phyloP scores from a whole-genome alignment of 2,113 vertebrate genomes.

The Synodontis membranacea region DNA sequence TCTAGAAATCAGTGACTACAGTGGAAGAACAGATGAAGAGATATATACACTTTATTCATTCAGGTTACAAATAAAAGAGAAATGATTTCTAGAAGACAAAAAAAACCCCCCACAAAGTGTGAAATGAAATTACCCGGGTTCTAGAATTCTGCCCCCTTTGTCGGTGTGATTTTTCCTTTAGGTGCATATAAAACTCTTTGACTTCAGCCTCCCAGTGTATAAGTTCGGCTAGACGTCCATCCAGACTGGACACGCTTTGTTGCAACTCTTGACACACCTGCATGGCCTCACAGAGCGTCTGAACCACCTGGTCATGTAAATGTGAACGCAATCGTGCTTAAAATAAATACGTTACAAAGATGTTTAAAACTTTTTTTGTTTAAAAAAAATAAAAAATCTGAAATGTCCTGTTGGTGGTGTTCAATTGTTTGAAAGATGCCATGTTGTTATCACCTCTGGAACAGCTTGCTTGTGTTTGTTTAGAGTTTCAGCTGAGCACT shows the following conservation, averaged over 20 bases:
- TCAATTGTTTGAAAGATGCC: neutral
- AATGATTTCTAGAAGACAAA: neutral
- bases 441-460: constrained; percentile 64
- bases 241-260: constrained; percentile 67
- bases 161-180: constrained; percentile 59
- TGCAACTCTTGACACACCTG: constrained; percentile 72
- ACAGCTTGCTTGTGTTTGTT: constrained; percentile 67
- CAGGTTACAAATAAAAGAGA: neutral
- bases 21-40: constrained; percentile 31
- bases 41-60: neutral
- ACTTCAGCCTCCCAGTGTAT: constrained; percentile 74
- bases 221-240: constrained; percentile 73
- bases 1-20: constrained; percentile 78
- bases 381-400: neutral
- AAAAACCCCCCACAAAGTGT: neutral
- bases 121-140: constrained; percentile 58
- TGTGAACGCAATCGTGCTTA: neutral
- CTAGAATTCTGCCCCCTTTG: constrained; percentile 64
- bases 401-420: neutral
- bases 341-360: neutral
- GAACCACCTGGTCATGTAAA: constrained; percentile 61
- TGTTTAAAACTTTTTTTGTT: neutral
- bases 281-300: constrained; percentile 69
- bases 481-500: constrained; percentile 64
- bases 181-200: constrained; percentile 64